Evolutionary conservation across 1,140 invertebrate genomes (phyloP).

Genomic region (Drosophila aff.): DNA sequence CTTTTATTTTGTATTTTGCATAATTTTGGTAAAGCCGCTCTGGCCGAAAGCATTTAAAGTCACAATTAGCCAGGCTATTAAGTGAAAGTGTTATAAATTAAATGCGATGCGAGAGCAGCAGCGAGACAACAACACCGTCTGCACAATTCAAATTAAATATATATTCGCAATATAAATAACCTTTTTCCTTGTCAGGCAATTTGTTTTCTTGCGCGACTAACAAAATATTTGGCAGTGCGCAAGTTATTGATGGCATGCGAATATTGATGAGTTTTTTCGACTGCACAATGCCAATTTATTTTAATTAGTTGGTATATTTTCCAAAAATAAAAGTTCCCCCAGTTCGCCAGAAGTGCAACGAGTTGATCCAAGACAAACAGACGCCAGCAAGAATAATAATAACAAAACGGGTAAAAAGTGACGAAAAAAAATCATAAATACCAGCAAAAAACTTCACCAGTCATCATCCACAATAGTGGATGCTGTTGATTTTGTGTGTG

Average conservation of each 20-base stretch:
- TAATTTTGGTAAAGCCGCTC: constrained; percentile 39
- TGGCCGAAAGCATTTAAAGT: constrained; percentile 40
- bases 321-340: constrained; percentile 53
- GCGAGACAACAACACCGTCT: constrained; percentile 16
- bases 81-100: constrained; percentile 81
- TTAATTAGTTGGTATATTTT: constrained; percentile 77
- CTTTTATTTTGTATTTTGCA: constrained; percentile 40
- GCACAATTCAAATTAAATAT: constrained; percentile 39
- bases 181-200: constrained; percentile 40
- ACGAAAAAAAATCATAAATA: constrained; percentile 16
- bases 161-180: constrained; percentile 46
- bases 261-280: constrained; percentile 68
- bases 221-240: constrained; percentile 42
- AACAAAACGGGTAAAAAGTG: not conserved
- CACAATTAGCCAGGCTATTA: constrained; percentile 71
- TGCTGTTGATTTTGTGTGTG: constrained; percentile 68
- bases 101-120: constrained; percentile 37
- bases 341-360: constrained; percentile 41
- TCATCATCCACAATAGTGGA: constrained; percentile 65
- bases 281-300: constrained; percentile 63
- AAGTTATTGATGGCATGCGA: constrained; percentile 46
- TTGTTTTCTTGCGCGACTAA: constrained; percentile 26
- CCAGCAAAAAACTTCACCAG: constrained; percentile 41
- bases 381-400: constrained; percentile 6
- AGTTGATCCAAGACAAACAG: constrained; percentile 43